phyloP scores from a whole-genome alignment of 2,888 invertebrate species.

The Mantis religiosa region DNA sequence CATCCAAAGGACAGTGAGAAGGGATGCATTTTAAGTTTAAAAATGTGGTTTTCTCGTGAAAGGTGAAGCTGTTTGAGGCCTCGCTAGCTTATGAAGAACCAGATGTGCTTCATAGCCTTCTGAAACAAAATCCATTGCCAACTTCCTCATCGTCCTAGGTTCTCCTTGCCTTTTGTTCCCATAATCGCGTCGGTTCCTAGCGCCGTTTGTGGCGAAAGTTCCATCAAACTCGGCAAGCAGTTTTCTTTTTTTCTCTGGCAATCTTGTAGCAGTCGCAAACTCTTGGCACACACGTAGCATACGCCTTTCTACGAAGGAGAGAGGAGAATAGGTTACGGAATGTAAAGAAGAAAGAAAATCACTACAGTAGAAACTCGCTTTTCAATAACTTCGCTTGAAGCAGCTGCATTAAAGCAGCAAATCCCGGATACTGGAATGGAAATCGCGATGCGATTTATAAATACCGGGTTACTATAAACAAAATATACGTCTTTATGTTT shows the following conservation, averaged over 20 bases:
- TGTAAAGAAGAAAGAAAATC: background rate
- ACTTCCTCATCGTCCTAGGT: background rate
- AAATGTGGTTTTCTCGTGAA: background rate
- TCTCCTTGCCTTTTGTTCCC: background rate
- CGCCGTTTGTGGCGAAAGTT: background rate
- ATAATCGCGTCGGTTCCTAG: background rate
- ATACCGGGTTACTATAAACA: too few relatives aligned
- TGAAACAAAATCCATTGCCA: background rate
- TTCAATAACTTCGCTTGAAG: too few relatives aligned
- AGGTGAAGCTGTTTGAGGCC: background rate
- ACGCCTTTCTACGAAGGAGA: background rate
- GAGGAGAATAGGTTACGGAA: background rate
- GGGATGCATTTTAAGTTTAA: too few relatives aligned
- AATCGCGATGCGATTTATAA: too few relatives aligned
- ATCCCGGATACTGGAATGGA: too few relatives aligned
- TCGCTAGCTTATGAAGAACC: background rate
- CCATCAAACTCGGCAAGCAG: background rate
- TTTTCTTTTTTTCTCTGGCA: background rate
- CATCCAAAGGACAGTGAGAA: too few relatives aligned
- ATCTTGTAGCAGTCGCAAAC: background rate
- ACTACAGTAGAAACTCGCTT: background rate
- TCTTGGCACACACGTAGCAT: background rate
- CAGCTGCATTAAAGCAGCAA: too few relatives aligned
- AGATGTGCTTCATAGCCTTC: background rate
- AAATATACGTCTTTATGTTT: too few relatives aligned